phyloP scores from a whole-genome alignment of 1,140 invertebrate species.

The Lerema accius region DNA sequence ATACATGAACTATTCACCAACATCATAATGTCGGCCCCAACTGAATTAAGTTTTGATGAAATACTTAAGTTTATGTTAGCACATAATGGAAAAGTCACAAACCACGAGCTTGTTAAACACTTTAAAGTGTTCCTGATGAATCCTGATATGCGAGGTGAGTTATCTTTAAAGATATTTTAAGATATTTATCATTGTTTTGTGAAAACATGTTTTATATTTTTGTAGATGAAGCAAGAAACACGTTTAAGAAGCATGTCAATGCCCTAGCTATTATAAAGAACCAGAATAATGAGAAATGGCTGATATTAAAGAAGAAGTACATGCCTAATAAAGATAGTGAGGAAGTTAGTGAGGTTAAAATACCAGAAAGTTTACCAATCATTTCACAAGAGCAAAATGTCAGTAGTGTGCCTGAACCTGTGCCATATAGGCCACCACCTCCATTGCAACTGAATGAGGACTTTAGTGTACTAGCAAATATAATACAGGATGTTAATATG shows the following conservation, averaged over 20 bases:
- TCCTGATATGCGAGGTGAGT: constrained; percentile 89
- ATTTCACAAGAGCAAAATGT: constrained; percentile 39
- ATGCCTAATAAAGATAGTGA: constrained; percentile 61
- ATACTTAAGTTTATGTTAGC: constrained; percentile 92
- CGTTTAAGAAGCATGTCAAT: constrained; percentile 96
- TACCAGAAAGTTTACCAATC: constrained; percentile 57
- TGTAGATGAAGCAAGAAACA: constrained; percentile 91
- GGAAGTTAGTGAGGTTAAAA: constrained; percentile 49
- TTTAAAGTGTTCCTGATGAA: constrained; percentile 93
- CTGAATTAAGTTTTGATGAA: constrained; percentile 90
- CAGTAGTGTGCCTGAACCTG: constrained; percentile 71
- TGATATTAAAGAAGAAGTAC: constrained; percentile 91
- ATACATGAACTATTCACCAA: constrained; percentile 37
- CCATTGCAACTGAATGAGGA: constrained; percentile 81
- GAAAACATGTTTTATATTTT: too few relatives aligned
- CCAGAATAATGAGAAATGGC: constrained; percentile 91
- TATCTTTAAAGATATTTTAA: constrained; percentile 20
- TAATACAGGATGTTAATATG: constrained; percentile 54
- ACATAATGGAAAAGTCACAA: constrained; percentile 92
- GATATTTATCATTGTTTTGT: constrained; percentile 16
- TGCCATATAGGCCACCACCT: constrained; percentile 86
- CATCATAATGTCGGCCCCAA: constrained; percentile 86
- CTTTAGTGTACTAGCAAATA: constrained; percentile 60
- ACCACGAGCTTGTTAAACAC: constrained; percentile 93
- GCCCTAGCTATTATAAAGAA: constrained; percentile 92